Conservation (phyloP, 30 jellyfish, hydroid and myxozoan species). For the Mastigias papua region DNA sequence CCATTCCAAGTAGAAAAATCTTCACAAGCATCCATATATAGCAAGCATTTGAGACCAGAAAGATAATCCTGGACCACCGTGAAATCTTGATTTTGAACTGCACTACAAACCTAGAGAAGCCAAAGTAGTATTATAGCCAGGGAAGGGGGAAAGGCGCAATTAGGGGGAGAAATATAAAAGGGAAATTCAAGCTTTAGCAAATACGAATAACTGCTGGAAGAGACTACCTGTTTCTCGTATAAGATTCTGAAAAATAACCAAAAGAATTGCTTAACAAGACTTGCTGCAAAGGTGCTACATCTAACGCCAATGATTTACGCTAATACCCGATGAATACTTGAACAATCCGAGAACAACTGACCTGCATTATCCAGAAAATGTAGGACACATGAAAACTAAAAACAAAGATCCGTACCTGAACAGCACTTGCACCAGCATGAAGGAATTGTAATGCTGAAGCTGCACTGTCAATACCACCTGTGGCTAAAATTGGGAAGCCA, state of each 20-base stretch:
- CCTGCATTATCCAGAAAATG: neutral
- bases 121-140: too few relatives aligned
- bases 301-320: too few relatives aligned
- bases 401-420: conserved; percentile 70
- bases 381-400: neutral
- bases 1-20: conserved; percentile 91
- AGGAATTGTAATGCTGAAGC: conserved; percentile 89
- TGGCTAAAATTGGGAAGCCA: conserved; percentile 94
- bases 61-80: conserved; percentile 89
- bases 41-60: conserved; percentile 83
- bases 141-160: too few relatives aligned
- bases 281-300: too few relatives aligned
- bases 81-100: conserved; percentile 96
- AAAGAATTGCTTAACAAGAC: too few relatives aligned
- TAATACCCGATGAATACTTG: too few relatives aligned
- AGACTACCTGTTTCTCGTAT: too few relatives aligned
- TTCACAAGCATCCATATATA: conserved; percentile 90
- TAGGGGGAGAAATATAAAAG: too few relatives aligned
- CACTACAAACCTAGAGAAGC: conserved; percentile 88
- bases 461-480: conserved; percentile 99
- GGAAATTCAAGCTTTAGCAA: too few relatives aligned
- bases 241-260: too few relatives aligned
- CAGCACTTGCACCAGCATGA: conserved; percentile 98
- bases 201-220: too few relatives aligned
- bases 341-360: neutral